Conservation (phyloP, 2,113 vertebrate genomes). For the Echinops telfairi region DNA sequence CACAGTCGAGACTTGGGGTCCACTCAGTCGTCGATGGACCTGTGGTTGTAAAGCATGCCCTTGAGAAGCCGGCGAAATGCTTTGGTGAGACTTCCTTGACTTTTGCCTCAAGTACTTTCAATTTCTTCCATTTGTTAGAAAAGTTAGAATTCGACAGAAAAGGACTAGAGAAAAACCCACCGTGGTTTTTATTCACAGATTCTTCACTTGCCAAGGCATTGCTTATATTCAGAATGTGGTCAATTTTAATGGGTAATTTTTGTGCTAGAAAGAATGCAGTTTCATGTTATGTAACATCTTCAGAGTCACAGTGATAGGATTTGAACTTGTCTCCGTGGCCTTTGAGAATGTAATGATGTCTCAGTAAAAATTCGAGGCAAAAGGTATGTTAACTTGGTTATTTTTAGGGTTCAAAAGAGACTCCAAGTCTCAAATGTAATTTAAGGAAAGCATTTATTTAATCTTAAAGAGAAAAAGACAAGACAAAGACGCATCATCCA, state of each 20-base stretch:
- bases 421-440: too few relatives aligned
- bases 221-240: constrained; percentile 16
- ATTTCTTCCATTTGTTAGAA: constrained; percentile 36
- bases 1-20: constrained; percentile 28
- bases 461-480: too few relatives aligned
- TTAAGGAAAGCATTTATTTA: too few relatives aligned
- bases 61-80: not conserved
- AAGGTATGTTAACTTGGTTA: not conserved
- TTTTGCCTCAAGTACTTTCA: constrained; percentile 15
- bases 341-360: constrained; percentile 15
- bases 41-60: not conserved
- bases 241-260: constrained; percentile 29
- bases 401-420: not conserved
- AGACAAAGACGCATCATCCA: too few relatives aligned
- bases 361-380: constrained; percentile 10
- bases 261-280: not conserved
- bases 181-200: constrained; percentile 12
- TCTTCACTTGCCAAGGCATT: constrained; percentile 53
- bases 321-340: not conserved
- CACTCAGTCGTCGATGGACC: not conserved
- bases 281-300: not conserved
- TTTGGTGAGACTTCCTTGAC: constrained; percentile 46
- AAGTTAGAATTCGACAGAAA: not conserved
- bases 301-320: not conserved
- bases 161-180: not conserved